These are phyloP conservation scores for Mylabris sibirica DNA, from an alignment of 2,888 invertebrate species.

Conservation along the genomic window DNA sequence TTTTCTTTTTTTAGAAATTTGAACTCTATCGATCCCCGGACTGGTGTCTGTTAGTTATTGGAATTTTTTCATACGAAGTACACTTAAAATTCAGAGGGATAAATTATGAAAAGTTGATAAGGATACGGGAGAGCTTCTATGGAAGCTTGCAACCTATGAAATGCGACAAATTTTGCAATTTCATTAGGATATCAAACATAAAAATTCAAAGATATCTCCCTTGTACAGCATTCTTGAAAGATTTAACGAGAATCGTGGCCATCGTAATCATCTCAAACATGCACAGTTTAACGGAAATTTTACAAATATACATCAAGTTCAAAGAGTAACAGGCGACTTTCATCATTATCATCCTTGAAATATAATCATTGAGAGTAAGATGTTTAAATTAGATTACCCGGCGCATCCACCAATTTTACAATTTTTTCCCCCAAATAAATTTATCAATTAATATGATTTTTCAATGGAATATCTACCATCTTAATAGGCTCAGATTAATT, in stretches of 20 bases:
- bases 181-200: too few species aligned
- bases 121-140: not conserved
- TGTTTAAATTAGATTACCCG: not conserved
- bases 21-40: not conserved
- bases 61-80: too few species aligned
- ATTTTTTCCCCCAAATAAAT: not conserved
- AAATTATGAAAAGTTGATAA: not conserved
- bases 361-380: not conserved
- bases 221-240: too few species aligned
- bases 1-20: not conserved
- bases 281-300: not conserved
- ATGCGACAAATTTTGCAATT: too few species aligned
- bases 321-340: too few species aligned
- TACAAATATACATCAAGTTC: too few species aligned
- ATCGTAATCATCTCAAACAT: too few species aligned
- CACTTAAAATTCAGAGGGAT: not conserved
- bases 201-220: too few species aligned
- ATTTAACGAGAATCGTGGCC: too few species aligned
- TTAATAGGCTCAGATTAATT: not conserved
- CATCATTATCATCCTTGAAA: not conserved
- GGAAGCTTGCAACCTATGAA: not conserved
- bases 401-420: slow-evolving; percentile 1
- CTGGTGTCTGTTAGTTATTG: too few species aligned
- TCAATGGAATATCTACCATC: not conserved
- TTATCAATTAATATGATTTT: too few species aligned